Percentiles rank a stretch among this genome's conserved stretches.
These are phyloP conservation scores for Karalla daura DNA, from an alignment of 2,797 vertebrate species.

Conservation along the genomic window DNA sequence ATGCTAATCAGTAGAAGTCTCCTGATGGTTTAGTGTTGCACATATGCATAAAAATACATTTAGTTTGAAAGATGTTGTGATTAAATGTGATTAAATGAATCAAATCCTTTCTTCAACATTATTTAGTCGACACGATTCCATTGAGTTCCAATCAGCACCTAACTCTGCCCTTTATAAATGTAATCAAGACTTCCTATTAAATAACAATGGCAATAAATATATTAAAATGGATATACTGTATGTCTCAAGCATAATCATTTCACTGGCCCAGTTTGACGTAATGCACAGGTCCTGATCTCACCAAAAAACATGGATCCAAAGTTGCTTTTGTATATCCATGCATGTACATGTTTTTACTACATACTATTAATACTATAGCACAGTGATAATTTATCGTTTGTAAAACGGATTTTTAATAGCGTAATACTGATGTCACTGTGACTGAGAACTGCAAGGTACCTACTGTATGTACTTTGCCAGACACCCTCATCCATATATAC, in stretches of 20 bases:
- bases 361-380: too few relatives aligned
- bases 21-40: not conserved
- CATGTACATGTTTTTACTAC: not conserved
- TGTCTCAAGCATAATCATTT: too few relatives aligned
- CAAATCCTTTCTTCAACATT: not conserved
- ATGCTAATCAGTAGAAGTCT: not conserved
- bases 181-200: slow-evolving; percentile 13
- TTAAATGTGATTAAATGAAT: slow-evolving; percentile 25
- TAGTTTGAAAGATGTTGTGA: slow-evolving; percentile 9
- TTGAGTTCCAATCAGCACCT: too few relatives aligned
- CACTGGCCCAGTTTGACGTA: not conserved
- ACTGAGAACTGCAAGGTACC: too few relatives aligned
- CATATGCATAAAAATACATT: not conserved
- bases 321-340: not conserved
- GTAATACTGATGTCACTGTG: too few relatives aligned
- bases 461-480: too few relatives aligned
- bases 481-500: too few relatives aligned
- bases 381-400: too few relatives aligned
- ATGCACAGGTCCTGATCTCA: not conserved
- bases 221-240: too few relatives aligned
- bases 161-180: not conserved
- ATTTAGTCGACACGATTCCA: too few relatives aligned
- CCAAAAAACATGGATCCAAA: not conserved
- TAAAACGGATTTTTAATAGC: too few relatives aligned
- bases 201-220: slow-evolving; percentile 15